A percentile compares a stretch with the other conserved stretches of the same genome.
Conservation (phyloP, 1,140 invertebrate species). For the Euschistus heros region DNA sequence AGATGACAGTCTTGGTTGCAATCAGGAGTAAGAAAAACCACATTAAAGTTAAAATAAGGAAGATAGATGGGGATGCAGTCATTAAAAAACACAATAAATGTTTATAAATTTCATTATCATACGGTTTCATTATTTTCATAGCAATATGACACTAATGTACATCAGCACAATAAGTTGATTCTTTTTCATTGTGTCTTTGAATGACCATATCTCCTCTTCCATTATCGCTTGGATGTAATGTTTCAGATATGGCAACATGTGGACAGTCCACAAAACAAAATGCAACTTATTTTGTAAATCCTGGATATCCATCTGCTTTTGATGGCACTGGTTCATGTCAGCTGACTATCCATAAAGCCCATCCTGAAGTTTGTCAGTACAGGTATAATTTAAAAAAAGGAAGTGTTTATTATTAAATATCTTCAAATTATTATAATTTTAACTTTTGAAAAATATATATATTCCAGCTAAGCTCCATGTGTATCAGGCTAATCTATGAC, state of each 20-base stretch:
- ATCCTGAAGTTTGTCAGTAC: constrained; percentile 68
- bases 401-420: background rate
- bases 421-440: background rate
- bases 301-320: constrained; percentile 59
- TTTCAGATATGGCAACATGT: constrained; percentile 60
- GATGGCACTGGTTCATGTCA: constrained; percentile 72
- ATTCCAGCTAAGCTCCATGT: background rate
- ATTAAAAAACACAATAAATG: no score
- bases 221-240: no score
- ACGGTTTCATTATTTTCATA: no score
- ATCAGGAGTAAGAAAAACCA: no score
- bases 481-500: no score
- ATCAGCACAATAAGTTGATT: background rate
- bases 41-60: no score
- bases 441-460: background rate
- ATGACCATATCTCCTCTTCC: constrained; percentile 2
- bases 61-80: no score
- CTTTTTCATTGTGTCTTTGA: background rate
- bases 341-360: constrained; percentile 61
- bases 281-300: constrained; percentile 72
- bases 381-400: constrained; percentile 41
- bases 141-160: constrained; percentile 27
- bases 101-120: no score
- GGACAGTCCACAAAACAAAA: constrained; percentile 64
- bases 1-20: no score